Evolutionary conservation across 2,113 vertebrate species (phyloP).

Genomic region (Phyllostomus hastatus): DNA sequence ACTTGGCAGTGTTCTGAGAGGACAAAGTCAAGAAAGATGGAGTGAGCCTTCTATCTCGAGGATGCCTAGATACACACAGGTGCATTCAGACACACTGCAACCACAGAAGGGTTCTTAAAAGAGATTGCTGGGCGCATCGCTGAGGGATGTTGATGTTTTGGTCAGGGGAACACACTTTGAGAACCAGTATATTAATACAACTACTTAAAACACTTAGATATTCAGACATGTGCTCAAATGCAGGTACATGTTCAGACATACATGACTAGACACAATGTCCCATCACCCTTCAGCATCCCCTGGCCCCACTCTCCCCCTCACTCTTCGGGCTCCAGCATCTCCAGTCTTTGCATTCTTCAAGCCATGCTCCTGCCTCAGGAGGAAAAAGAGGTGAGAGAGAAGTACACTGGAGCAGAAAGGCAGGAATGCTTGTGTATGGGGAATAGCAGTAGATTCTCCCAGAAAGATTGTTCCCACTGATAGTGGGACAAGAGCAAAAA

Average conservation of each 20-base stretch:
- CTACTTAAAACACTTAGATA: neutral
- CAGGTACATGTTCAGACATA: fast-evolving
- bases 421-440: neutral
- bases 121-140: neutral
- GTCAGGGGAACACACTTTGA: neutral
- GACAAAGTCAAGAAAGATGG: neutral
- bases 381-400: neutral
- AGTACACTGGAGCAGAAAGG: neutral
- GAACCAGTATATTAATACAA: neutral
- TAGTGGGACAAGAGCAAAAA: neutral
- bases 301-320: too few species aligned
- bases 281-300: neutral
- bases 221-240: neutral
- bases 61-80: neutral
- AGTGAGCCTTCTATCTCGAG: neutral
- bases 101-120: neutral
- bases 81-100: neutral
- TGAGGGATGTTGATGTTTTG: too few species aligned
- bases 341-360: neutral
- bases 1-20: neutral
- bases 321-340: neutral
- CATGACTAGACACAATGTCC: neutral
- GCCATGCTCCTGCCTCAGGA: neutral
- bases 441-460: neutral
- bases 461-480: neutral